A percentile compares a stretch with the other conserved stretches of the same genome.
phyloP scores from a whole-genome alignment of 1,140 invertebrate genomes.

The Zaprionus camerounensis region DNA sequence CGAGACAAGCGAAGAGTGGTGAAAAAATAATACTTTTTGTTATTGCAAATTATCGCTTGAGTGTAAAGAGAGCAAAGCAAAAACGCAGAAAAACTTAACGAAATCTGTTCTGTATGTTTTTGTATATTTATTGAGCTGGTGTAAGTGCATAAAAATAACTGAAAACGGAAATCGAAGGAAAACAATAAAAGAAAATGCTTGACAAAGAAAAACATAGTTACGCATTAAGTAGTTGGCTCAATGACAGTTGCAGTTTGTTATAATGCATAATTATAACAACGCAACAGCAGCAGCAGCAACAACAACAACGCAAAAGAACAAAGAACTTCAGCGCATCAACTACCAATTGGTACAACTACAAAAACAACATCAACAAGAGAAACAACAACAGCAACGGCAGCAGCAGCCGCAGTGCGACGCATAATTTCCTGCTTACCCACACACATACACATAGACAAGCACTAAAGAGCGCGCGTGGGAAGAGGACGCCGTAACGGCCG shows the following conservation, averaged over 20 bases:
- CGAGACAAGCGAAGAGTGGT: constrained; percentile 37
- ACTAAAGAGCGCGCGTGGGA: constrained; percentile 62
- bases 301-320: constrained; percentile 67
- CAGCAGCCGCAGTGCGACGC: constrained; percentile 58
- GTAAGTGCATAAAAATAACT: constrained; percentile 44
- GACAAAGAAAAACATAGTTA: constrained; percentile 70
- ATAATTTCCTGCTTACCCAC: constrained; percentile 72
- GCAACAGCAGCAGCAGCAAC: constrained; percentile 39
- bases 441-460: constrained; percentile 11
- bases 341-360: constrained; percentile 46
- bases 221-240: constrained; percentile 61
- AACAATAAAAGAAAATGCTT: constrained; percentile 38
- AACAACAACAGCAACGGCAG: constrained; percentile 42
- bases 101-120: constrained; percentile 17
- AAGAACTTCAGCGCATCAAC: constrained; percentile 66
- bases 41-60: constrained; percentile 23
- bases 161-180: constrained; percentile 30
- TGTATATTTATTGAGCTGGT: constrained; percentile 27
- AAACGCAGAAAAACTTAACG: not conserved
- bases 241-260: constrained; percentile 47
- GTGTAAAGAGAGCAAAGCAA: constrained; percentile 21
- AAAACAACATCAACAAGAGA: constrained; percentile 26
- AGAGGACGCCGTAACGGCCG: constrained; percentile 50
- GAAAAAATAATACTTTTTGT: constrained; percentile 26
- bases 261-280: constrained; percentile 65